A percentile compares a stretch with the other conserved stretches of the same genome.
These are phyloP conservation scores for Diarsia mendica DNA, from an alignment of 2,888 invertebrate genomes.

Conservation along the genomic window DNA sequence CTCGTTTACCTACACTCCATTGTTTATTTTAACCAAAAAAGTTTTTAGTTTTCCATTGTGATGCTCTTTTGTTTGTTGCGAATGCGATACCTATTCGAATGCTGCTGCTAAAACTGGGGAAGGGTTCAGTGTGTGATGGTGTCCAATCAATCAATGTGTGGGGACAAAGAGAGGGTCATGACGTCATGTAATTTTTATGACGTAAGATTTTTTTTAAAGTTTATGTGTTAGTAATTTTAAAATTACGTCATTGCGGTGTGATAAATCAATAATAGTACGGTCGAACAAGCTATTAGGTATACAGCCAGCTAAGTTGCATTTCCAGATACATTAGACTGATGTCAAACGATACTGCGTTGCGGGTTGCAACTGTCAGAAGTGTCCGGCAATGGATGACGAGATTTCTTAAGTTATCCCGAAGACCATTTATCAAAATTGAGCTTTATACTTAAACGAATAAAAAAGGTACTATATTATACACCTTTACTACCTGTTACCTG, in stretches of 20 bases:
- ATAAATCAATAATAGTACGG: neutral
- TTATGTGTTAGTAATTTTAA: neutral
- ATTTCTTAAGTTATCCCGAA: no score
- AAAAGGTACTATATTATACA: no score
- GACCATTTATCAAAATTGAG: no score
- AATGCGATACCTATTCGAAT: constrained; percentile 81
- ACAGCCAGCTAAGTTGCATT: no score
- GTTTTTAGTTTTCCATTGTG: constrained; percentile 85
- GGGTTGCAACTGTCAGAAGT: neutral
- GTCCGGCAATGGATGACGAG: no score
- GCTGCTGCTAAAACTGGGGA: constrained; percentile 74
- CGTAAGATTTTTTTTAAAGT: no score
- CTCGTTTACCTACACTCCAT: constrained; percentile 84
- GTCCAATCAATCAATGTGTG: constrained; percentile 38
- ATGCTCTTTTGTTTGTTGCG: constrained; percentile 85
- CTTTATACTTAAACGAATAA: no score
- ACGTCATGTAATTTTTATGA: neutral
- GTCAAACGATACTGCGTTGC: no score
- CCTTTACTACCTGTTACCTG: no score
- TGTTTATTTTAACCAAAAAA: constrained; percentile 86
- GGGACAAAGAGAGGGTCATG: neutral
- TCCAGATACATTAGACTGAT: no score
- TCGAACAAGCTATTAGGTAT: no score
- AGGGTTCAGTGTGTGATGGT: constrained; percentile 60
- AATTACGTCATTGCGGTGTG: neutral